A percentile compares a stretch with the other conserved stretches of the same genome.
Evolutionary conservation across 2,888 invertebrate species (phyloP).

Genomic region (Apamea anceps): DNA sequence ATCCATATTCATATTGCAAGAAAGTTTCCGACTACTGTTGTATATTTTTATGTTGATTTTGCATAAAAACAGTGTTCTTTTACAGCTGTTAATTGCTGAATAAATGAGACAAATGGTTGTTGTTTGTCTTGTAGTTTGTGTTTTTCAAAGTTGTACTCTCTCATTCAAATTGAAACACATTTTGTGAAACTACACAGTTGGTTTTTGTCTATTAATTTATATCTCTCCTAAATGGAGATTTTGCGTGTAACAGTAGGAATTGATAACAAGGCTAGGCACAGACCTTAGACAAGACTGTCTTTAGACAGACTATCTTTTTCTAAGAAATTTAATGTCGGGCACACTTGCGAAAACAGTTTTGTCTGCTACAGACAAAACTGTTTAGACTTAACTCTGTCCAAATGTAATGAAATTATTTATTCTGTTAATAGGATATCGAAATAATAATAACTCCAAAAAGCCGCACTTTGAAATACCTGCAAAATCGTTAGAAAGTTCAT

Average conservation of each 20-base stretch:
- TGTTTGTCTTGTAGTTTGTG: slow-evolving; percentile 8
- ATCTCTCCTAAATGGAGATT: not conserved
- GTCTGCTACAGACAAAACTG: not conserved
- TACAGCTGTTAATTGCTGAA: slow-evolving; percentile 31
- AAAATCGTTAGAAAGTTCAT: no score
- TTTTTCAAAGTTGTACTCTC: not conserved
- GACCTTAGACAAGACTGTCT: not conserved
- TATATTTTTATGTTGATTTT: slow-evolving; percentile 42
- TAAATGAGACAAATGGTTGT: slow-evolving; percentile 26
- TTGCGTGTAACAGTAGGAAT: not conserved
- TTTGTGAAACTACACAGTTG: not conserved
- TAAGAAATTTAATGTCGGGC: not conserved
- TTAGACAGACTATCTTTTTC: not conserved
- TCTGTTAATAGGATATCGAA: not conserved
- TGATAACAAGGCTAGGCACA: not conserved
- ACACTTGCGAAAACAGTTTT: not conserved
- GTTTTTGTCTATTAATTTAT: not conserved
- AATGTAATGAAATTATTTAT: not conserved
- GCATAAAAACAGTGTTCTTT: slow-evolving; percentile 23
- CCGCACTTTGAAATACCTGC: no score
- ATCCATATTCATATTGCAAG: slow-evolving; percentile 57
- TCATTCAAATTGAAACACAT: not conserved
- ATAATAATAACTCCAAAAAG: no score
- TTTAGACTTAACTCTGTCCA: not conserved
- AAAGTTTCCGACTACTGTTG: slow-evolving; percentile 27